Evolutionary conservation across 2,797 vertebrate species (phyloP).

Genomic region (Cossypha caffra): DNA sequence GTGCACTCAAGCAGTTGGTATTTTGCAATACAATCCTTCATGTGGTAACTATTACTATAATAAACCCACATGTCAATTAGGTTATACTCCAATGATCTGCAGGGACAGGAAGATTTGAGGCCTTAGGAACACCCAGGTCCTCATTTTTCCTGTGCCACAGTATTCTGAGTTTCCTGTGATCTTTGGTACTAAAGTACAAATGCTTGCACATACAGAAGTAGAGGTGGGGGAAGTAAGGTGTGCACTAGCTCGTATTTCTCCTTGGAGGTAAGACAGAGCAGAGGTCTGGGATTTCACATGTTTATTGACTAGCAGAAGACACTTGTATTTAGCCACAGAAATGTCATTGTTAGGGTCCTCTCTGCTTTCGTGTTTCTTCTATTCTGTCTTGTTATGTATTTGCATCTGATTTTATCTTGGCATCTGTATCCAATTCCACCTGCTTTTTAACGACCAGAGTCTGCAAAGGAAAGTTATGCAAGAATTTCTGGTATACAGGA

Average conservation of each 20-base stretch:
- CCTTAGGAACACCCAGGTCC: not conserved
- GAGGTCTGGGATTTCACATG: not conserved
- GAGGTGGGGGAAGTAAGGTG: not conserved
- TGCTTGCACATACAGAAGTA: not conserved
- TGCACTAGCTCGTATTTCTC: not conserved
- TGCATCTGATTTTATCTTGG: not conserved
- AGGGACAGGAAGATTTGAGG: not conserved
- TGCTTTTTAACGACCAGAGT: not conserved
- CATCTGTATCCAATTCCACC: not conserved
- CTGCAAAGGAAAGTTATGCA: not conserved
- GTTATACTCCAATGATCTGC: not conserved
- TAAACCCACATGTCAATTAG: not conserved
- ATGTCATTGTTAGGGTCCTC: not conserved
- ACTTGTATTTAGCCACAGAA: not conserved
- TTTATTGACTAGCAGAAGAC: not conserved
- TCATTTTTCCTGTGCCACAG: not conserved
- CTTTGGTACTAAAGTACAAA: not conserved
- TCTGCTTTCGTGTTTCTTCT: not conserved
- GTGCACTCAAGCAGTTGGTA: not conserved
- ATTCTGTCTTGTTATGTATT: not conserved
- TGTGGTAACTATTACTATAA: not conserved
- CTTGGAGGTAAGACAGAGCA: not conserved
- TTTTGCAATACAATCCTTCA: not conserved
- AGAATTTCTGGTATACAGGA: not conserved
- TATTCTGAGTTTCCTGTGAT: not conserved